phyloP scores from a whole-genome alignment of 2,113 vertebrate genomes.

The Psephotus haematonotus region DNA sequence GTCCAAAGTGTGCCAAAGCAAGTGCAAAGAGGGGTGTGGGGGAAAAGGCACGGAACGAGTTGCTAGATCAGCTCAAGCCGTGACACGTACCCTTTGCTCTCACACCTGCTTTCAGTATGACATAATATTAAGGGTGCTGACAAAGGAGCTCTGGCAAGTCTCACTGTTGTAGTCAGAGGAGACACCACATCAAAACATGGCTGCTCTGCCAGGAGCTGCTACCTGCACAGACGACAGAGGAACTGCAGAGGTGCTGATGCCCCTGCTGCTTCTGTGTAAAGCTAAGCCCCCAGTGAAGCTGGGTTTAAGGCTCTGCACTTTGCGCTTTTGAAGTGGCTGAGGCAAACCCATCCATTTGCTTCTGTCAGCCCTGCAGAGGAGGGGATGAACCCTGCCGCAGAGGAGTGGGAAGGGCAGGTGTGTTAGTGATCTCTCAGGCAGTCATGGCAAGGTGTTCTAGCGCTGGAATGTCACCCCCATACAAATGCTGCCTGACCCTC shows the following conservation, averaged over 20 bases:
- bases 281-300: background rate
- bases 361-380: background rate
- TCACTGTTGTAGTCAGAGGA: background rate
- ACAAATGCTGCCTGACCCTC: background rate
- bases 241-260: rapidly evolving
- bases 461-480: rapidly evolving
- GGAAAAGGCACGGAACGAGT: background rate
- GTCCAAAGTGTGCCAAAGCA: background rate
- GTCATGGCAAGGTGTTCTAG: background rate
- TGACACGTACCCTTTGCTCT: background rate
- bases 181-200: background rate
- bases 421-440: background rate
- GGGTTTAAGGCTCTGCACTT: background rate
- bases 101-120: background rate
- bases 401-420: background rate
- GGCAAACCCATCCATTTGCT: background rate
- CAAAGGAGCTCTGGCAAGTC: background rate
- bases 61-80: background rate
- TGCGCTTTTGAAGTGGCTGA: background rate
- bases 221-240: background rate
- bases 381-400: background rate
- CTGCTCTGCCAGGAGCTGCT: background rate
- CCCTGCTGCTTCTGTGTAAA: background rate
- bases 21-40: background rate
- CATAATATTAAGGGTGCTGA: slow-evolving; percentile 6